These are phyloP conservation scores for Rhyacophila brunnea DNA, from an alignment of 1,140 invertebrate genomes.

Conservation along the genomic window DNA sequence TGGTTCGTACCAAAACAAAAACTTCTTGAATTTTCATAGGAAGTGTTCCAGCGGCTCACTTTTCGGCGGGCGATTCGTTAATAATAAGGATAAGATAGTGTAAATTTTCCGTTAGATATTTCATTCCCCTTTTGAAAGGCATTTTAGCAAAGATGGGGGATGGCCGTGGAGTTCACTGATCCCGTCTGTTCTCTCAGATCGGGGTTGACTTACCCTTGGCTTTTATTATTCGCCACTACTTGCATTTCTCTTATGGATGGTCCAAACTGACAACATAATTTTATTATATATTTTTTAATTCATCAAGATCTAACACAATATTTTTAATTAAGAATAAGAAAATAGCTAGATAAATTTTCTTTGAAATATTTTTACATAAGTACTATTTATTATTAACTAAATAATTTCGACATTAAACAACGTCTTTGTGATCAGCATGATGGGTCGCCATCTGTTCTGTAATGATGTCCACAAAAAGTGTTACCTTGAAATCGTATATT, in stretches of 20 bases:
- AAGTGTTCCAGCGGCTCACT: background rate
- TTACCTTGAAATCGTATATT: too few species aligned
- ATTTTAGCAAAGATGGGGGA: background rate
- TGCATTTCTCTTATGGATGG: background rate
- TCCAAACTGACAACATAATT: too few species aligned
- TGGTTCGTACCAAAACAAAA: conserved; percentile 1
- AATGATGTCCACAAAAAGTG: too few species aligned
- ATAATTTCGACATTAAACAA: too few species aligned
- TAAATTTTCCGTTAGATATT: conserved; percentile 7
- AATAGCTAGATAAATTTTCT: too few species aligned
- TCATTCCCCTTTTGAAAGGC: background rate
- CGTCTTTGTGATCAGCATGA: too few species aligned
- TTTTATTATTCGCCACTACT: background rate
- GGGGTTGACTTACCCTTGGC: conserved; percentile 1
- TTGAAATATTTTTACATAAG: too few species aligned
- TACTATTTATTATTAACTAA: too few species aligned
- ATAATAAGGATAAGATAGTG: conserved; percentile 6
- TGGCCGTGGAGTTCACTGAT: conserved; percentile 13
- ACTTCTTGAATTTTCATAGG: conserved; percentile 4
- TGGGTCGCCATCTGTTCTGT: too few species aligned
- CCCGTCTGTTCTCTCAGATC: conserved; percentile 8
- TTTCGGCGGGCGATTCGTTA: conserved; percentile 5
- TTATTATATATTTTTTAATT: too few species aligned
- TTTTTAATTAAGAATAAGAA: too few species aligned
- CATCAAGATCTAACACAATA: too few species aligned